These are phyloP conservation scores for Mantis religiosa DNA, from an alignment of 2,888 invertebrate genomes.

Conservation along the genomic window DNA sequence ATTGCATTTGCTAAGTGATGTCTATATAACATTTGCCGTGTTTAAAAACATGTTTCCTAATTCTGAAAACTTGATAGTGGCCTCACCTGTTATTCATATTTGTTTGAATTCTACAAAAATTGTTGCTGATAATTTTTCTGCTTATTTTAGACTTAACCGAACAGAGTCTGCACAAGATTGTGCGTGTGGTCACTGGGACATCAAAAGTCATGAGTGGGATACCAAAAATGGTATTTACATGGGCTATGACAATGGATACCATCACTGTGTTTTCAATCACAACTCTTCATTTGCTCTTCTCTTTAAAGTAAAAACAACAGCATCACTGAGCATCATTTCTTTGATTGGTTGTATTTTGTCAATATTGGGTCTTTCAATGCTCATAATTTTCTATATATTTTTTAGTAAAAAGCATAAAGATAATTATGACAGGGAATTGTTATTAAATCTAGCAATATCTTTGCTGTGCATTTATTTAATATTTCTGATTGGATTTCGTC, in stretches of 20 bases:
- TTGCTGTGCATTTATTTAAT: background rate
- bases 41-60: background rate
- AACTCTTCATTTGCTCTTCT: background rate
- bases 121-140: background rate
- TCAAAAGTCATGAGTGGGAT: background rate
- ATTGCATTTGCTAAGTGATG: background rate
- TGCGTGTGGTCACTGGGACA: background rate
- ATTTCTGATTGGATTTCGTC: background rate
- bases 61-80: background rate
- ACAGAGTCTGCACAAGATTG: background rate
- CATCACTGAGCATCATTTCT: background rate
- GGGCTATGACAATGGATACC: background rate
- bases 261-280: background rate
- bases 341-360: background rate
- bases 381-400: background rate
- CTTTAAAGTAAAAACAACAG: background rate
- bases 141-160: background rate
- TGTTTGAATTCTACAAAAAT: background rate
- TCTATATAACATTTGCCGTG: background rate
- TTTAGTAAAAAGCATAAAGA: background rate
- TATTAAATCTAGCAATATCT: background rate
- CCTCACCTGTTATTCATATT: background rate
- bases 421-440: background rate
- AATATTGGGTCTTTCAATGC: background rate
- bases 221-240: background rate